These are phyloP conservation scores for Falco concolor DNA, from an alignment of 2,797 vertebrate species.

Conservation along the genomic window DNA sequence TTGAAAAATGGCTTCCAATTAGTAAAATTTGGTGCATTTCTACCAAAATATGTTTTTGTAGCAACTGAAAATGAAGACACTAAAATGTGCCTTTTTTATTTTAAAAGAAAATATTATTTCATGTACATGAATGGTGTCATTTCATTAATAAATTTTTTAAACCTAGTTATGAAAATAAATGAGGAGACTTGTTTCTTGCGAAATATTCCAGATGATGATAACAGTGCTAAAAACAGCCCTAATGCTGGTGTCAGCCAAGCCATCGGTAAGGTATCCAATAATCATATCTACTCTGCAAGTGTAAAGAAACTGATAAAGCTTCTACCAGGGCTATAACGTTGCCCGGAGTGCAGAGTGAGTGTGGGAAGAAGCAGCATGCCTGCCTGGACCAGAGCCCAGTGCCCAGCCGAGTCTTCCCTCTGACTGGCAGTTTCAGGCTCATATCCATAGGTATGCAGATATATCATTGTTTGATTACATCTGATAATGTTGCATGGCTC, in stretches of 20 bases:
- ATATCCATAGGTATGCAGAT: background rate
- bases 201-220: background rate
- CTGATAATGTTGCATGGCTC: background rate
- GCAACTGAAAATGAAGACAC: background rate
- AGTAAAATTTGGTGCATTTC: background rate
- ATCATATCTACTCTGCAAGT: background rate
- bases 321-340: background rate
- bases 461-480: background rate
- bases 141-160: background rate
- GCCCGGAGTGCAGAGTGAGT: background rate
- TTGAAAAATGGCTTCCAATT: background rate
- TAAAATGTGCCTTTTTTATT: background rate
- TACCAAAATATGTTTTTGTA: background rate
- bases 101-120: background rate
- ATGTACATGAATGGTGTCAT: background rate
- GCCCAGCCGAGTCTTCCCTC: background rate
- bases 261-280: background rate
- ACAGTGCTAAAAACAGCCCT: background rate
- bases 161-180: background rate
- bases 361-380: background rate
- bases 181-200: background rate
- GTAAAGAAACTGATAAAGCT: background rate
- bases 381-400: background rate
- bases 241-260: background rate
- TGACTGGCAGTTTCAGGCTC: background rate